These are phyloP conservation scores for Oryzaephilus surinamensis DNA, from an alignment of 1,140 invertebrate genomes.

Conservation along the genomic window DNA sequence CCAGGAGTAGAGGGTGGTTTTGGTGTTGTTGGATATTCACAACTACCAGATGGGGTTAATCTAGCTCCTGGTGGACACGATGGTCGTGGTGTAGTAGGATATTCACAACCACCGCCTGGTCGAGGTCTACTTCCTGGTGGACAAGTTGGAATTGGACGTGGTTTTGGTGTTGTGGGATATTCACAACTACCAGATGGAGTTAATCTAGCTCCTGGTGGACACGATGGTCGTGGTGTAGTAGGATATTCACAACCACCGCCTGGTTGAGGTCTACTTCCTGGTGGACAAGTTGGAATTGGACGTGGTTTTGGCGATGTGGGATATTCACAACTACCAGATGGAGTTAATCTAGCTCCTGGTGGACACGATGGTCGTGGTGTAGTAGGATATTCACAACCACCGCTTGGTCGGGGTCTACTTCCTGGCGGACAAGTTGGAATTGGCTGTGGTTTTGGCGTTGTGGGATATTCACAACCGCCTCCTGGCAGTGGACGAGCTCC, in stretches of 20 bases:
- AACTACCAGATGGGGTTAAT: background rate
- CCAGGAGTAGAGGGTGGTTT: no score
- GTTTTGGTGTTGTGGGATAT: constrained; percentile 5
- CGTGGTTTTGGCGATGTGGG: background rate
- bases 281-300: no score
- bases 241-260: background rate
- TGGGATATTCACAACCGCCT: background rate
- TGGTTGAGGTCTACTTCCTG: no score
- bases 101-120: constrained; percentile 16
- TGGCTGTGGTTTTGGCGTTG: background rate
- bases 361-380: no score
- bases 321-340: background rate
- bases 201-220: background rate
- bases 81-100: constrained; percentile 10
- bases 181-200: constrained; percentile 1
- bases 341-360: background rate
- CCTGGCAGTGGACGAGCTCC: background rate
- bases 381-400: no score
- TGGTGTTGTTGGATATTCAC: constrained; percentile 11
- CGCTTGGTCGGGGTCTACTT: no score
- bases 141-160: no score
- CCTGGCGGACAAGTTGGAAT: no score
- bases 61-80: constrained; percentile 1
- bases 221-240: background rate
- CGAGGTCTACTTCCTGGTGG: constrained; percentile 15